Conservation (phyloP, 2,113 vertebrate genomes). For the Clupea harengus region DNA sequence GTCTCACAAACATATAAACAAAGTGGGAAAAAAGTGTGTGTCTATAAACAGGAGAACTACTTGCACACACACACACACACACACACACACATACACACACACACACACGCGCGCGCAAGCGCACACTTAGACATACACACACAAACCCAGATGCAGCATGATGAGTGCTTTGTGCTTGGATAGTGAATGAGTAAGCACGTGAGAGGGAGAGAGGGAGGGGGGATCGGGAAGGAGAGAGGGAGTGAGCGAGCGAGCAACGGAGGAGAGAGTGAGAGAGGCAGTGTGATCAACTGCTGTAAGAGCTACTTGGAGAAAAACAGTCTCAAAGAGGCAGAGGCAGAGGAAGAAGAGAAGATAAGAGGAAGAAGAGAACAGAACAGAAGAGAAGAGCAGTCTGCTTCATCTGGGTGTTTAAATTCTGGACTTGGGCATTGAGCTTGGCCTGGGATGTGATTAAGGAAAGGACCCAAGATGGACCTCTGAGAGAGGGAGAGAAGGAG, state of each 20-base stretch:
- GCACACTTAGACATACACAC: no score
- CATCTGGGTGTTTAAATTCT: conserved; percentile 14
- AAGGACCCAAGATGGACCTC: conserved; percentile 10
- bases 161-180: conserved; percentile 9
- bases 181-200: conserved; percentile 24
- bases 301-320: conserved; percentile 8
- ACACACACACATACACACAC: conserved; percentile 10
- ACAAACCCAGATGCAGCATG: conserved; percentile 15
- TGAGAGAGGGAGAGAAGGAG: background rate
- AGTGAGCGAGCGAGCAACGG: background rate
- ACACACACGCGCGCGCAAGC: no score
- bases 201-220: conserved; percentile 14
- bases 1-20: conserved; percentile 18
- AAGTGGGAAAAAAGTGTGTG: conserved; percentile 2
- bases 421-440: conserved; percentile 15
- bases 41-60: conserved; percentile 21
- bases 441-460: conserved; percentile 24
- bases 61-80: background rate
- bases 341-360: conserved; percentile 24
- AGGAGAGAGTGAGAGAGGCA: conserved; percentile 27
- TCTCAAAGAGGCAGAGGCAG: conserved; percentile 22
- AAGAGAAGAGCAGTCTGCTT: conserved; percentile 25
- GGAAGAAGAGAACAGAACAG: conserved; percentile 27
- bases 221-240: conserved; percentile 16
- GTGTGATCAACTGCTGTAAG: conserved; percentile 29